Percentiles rank a stretch among this genome's conserved stretches.
Conservation (phyloP, 2,113 vertebrate species). For the Cryptotis parvus region DNA sequence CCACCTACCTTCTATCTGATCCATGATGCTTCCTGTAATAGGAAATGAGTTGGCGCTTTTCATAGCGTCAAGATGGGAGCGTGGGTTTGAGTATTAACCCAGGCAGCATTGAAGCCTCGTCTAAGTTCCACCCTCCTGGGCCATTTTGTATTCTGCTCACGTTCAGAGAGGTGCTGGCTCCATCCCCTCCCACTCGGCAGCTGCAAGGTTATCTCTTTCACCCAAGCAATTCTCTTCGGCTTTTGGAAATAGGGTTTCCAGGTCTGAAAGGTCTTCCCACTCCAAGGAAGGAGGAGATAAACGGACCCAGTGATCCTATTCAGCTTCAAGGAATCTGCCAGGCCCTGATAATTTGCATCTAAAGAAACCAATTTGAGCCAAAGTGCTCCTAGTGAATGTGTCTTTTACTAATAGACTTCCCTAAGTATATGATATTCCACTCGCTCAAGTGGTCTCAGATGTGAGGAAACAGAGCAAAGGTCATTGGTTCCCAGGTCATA, state of each 20-base stretch:
- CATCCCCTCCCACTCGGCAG: not conserved
- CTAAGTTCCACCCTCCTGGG: not conserved
- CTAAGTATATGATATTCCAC: not conserved
- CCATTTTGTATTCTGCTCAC: not conserved
- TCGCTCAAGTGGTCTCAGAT: constrained; percentile 9
- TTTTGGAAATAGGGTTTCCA: constrained; percentile 53
- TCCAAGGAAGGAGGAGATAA: not conserved
- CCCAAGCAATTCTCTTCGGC: constrained; percentile 38
- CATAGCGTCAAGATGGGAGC: constrained; percentile 17
- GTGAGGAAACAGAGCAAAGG: constrained; percentile 27
- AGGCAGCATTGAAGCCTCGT: not conserved
- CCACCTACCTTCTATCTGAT: not conserved
- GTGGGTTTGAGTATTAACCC: not conserved
- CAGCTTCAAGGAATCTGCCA: not conserved
- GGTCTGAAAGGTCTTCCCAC: constrained; percentile 13
- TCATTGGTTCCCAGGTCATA: not conserved
- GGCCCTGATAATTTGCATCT: constrained; percentile 52
- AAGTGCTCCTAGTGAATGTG: constrained; percentile 17
- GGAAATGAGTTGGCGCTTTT: constrained; percentile 43
- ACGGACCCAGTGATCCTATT: constrained; percentile 13
- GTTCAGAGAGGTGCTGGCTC: not conserved
- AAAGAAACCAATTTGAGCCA: constrained; percentile 54
- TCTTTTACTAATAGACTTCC: constrained; percentile 45
- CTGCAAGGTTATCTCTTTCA: constrained; percentile 59
- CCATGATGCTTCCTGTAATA: constrained; percentile 58